Evolutionary conservation across 2,797 vertebrate genomes (phyloP).

Genomic region (Tokudaia muenninki): DNA sequence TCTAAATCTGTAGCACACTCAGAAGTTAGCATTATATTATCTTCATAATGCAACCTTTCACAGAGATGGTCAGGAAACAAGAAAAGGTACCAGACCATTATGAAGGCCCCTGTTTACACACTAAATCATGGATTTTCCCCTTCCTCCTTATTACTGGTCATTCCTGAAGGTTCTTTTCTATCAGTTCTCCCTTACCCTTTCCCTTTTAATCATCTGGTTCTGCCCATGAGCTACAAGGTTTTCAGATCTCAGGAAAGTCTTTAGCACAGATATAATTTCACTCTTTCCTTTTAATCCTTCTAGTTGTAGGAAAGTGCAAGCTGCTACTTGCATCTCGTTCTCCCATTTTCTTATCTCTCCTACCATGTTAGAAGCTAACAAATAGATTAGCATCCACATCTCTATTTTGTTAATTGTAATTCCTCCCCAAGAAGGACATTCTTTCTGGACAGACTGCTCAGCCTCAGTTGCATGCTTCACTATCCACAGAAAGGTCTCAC

Average conservation of each 20-base stretch:
- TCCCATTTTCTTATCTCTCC: no score
- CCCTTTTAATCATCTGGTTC: neutral
- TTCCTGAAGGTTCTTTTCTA: neutral
- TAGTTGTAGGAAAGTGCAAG: neutral
- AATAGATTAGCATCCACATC: neutral
- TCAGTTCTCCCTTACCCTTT: neutral
- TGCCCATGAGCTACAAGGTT: no score
- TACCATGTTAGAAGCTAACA: neutral
- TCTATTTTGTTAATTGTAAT: no score
- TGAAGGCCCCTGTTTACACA: neutral
- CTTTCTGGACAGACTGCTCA: neutral
- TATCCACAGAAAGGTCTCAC: neutral
- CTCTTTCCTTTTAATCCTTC: neutral
- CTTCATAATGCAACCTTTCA: neutral
- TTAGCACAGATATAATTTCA: neutral
- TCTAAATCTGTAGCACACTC: neutral
- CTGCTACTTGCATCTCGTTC: no score
- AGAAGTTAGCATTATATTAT: neutral
- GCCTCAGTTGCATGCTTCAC: no score
- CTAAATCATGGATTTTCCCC: neutral
- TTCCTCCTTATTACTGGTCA: neutral
- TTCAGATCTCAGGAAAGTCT: neutral
- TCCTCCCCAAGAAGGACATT: no score
- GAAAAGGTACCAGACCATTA: neutral
- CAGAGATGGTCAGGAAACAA: neutral